Evolutionary conservation across 2,888 invertebrate genomes (phyloP), one percentile per base, ranked within the genome.

Genomic region (Apotomis capreana): DNA sequence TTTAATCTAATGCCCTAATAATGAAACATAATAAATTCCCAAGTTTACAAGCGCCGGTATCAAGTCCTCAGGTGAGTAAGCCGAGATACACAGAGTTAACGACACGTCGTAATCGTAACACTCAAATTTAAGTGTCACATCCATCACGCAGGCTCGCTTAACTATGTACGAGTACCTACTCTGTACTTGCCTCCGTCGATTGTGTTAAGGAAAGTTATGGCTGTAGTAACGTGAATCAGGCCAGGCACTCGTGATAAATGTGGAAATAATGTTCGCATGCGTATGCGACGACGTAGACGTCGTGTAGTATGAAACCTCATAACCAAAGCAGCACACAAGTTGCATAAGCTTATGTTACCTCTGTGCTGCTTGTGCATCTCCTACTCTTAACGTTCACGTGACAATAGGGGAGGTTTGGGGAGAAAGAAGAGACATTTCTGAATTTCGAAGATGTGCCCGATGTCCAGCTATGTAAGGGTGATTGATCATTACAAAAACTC

Each of bases 81-180:
- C 69, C 58, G 74, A 72, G 74, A 76, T 75, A 74, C 72, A 72
- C 67, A 59, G 73, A 73, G 70, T 76, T 76, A 76, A 77, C 76
- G 75, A 67, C 73, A 69, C 40, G 69, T 74, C 74, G 75, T 75
- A 76, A 76, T 76, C 76, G 76, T 75, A 76, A 76, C 75, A 74
- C 74, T 78, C 76, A 77, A 78, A 78, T 78, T 76, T 78, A 76
- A 78, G 76, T 74, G 74, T 63, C 75, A 74, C 75, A 76, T 77
- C 73, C 76, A 75, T 77, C 76, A 74, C 74, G 40, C n/a, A 72
- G 54, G 58, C 59, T 68, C 68, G 58, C 68, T 72, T 72, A 68
- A 72, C 68, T 60, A 68, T 68, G 52, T 37, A 44, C 40, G 60
- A 60, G 49, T 9, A 36, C n/a, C n/a, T n/a, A n/a, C 54, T 15